phyloP scores from a whole-genome alignment of 2,797 vertebrate species.

The Pempheris klunzingeri region DNA sequence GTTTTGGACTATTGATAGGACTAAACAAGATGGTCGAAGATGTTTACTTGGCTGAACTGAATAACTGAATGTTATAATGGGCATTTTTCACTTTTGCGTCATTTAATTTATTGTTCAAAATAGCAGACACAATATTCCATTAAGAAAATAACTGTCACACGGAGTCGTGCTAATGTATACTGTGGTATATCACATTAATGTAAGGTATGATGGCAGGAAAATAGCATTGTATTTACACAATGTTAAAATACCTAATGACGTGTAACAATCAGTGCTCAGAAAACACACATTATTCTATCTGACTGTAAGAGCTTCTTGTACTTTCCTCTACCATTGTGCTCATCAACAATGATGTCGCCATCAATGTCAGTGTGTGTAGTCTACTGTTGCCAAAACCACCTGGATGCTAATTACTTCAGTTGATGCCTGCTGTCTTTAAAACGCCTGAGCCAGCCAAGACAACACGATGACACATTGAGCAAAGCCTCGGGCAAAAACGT shows the following conservation, averaged over 20 bases:
- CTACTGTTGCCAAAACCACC: slow-evolving; percentile 39
- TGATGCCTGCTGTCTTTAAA: slow-evolving; percentile 47
- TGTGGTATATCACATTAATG: neutral
- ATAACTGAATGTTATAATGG: too few species aligned
- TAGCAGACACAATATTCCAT: neutral
- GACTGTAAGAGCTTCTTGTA: neutral
- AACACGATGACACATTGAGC: slow-evolving; percentile 21
- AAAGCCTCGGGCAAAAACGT: slow-evolving; percentile 15
- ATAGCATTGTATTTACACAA: neutral
- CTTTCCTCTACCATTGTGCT: neutral
- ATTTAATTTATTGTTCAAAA: neutral
- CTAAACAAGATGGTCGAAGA: too few species aligned
- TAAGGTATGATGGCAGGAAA: neutral
- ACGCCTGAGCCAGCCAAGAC: slow-evolving; percentile 21
- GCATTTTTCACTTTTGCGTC: neutral
- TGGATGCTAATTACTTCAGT: slow-evolving; percentile 51
- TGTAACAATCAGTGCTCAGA: slow-evolving; percentile 3
- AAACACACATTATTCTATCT: neutral
- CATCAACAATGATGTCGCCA: neutral
- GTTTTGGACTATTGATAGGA: neutral
- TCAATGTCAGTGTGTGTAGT: slow-evolving; percentile 12
- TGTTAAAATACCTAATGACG: neutral
- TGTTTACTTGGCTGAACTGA: too few species aligned
- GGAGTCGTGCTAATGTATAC: neutral
- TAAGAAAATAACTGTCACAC: neutral